Evolutionary conservation across 2,797 vertebrate genomes (phyloP).

Genomic region (Sebastes reedi): DNA sequence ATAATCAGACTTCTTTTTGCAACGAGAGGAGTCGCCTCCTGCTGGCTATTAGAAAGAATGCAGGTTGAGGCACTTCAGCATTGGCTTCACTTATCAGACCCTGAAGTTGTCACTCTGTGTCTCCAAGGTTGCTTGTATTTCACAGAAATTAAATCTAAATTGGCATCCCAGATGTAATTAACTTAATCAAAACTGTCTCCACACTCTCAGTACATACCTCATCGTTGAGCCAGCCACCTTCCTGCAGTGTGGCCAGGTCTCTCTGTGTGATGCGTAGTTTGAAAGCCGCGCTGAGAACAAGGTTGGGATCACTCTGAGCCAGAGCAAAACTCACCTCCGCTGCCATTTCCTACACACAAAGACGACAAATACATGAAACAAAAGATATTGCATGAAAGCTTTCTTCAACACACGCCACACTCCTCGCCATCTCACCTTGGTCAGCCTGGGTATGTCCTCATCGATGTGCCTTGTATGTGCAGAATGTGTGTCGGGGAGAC

Average conservation of each 20-base stretch:
- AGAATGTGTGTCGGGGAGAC: constrained; percentile 37
- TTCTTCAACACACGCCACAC: neutral
- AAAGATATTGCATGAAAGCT: neutral
- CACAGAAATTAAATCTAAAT: neutral
- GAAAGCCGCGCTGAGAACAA: constrained; percentile 90
- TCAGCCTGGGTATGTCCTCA: constrained; percentile 85
- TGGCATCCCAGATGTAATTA: neutral
- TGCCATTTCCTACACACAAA: constrained; percentile 88
- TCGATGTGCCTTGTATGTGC: constrained; percentile 57
- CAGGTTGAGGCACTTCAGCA: too few relatives aligned
- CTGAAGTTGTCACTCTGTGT: neutral
- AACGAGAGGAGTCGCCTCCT: too few relatives aligned
- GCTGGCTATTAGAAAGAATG: too few relatives aligned
- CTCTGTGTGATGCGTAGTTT: constrained; percentile 90
- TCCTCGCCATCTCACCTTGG: constrained; percentile 79
- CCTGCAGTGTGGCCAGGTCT: constrained; percentile 89
- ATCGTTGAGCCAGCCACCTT: constrained; percentile 91
- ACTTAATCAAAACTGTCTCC: neutral
- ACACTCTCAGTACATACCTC: constrained; percentile 77
- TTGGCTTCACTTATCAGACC: too few relatives aligned
- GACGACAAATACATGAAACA: neutral
- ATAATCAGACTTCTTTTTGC: too few relatives aligned
- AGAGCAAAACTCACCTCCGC: constrained; percentile 85
- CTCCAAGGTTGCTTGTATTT: neutral
- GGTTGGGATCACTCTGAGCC: constrained; percentile 80